phyloP scores from a whole-genome alignment of 2,888 invertebrate species.

The Candidula unifasciata region DNA sequence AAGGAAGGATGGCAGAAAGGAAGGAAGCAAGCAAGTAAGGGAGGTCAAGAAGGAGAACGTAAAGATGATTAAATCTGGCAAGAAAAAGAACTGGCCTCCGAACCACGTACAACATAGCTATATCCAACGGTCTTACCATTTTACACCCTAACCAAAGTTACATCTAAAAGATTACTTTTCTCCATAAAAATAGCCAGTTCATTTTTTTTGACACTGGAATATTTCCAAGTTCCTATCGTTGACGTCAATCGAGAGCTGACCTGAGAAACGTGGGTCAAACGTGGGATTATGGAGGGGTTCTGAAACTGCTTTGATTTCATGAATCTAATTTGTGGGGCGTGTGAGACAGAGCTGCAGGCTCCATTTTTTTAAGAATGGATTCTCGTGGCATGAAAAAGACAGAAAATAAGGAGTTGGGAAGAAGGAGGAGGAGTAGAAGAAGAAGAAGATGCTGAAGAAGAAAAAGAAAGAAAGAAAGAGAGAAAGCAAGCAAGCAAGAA shows the following conservation, averaged over 20 bases:
- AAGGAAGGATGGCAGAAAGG: background rate
- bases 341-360: too few relatives aligned
- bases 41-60: background rate
- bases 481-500: background rate
- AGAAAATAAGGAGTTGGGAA: background rate
- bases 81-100: too few relatives aligned
- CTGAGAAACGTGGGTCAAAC: slow-evolving; percentile 3
- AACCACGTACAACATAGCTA: too few relatives aligned
- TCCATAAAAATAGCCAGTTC: too few relatives aligned
- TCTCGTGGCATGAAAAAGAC: background rate
- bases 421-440: background rate
- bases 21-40: background rate
- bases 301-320: too few relatives aligned
- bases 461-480: background rate
- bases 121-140: too few relatives aligned
- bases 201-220: too few relatives aligned
- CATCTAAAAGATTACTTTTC: too few relatives aligned
- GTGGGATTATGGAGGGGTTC: slow-evolving; percentile 3
- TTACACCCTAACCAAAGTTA: too few relatives aligned
- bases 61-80: too few relatives aligned
- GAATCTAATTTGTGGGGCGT: background rate
- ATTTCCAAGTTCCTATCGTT: background rate
- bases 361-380: background rate
- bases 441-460: background rate
- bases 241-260: background rate